These are phyloP conservation scores for Disparrhopalites patrizii DNA, from an alignment of 2,888 invertebrate species.

Conservation along the genomic window DNA sequence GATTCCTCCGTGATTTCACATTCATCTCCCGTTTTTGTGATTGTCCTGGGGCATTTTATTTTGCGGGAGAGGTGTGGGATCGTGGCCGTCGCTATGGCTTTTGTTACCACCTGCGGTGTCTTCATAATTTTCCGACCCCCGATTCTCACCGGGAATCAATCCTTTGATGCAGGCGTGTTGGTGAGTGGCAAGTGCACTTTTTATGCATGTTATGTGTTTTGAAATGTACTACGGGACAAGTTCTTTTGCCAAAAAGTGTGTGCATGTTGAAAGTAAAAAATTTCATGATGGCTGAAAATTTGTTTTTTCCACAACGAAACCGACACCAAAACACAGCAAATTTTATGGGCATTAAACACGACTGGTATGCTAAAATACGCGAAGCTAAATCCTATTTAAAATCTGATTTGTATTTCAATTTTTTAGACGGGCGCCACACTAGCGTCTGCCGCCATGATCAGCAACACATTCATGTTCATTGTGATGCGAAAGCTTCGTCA, in stretches of 20 bases:
- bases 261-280: no score
- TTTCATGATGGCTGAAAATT: no score
- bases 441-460: slow-evolving; percentile 33
- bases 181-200: no score
- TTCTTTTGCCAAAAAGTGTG: no score
- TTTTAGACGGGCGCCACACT: slow-evolving; percentile 33
- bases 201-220: no score
- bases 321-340: no score
- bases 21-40: slow-evolving; percentile 16
- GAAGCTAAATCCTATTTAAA: no score
- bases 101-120: slow-evolving; percentile 5
- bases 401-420: no score
- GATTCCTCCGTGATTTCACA: slow-evolving; percentile 14
- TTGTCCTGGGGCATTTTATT: slow-evolving; percentile 3
- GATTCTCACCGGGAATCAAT: slow-evolving; percentile 6
- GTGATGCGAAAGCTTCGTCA: slow-evolving; percentile 34
- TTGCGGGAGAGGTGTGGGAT: slow-evolving; percentile 12
- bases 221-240: no score
- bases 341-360: no score
- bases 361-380: no score
- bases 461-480: slow-evolving; percentile 31
- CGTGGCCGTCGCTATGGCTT: not conserved
- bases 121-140: slow-evolving; percentile 13
- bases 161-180: slow-evolving; percentile 3
- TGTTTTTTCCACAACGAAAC: no score